phyloP scores from a whole-genome alignment of 2,797 vertebrate genomes.

The Mallotus villosus region DNA sequence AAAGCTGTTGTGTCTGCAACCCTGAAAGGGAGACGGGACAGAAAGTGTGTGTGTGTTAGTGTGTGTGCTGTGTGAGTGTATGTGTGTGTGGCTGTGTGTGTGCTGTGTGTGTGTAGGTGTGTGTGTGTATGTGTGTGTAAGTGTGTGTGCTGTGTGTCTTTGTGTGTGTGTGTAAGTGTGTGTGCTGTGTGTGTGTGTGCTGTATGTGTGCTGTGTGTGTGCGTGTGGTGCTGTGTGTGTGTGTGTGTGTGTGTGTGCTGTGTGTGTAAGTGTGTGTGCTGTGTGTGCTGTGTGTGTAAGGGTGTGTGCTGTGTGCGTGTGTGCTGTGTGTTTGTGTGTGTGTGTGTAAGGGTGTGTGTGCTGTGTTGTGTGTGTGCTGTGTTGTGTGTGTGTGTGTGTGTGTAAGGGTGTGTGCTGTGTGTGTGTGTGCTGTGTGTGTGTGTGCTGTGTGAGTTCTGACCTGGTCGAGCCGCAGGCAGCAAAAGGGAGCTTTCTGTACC shows the following conservation, averaged over 20 bases:
- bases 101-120: slow-evolving; percentile 28
- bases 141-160: not conserved
- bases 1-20: slow-evolving; percentile 91
- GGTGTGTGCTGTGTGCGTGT: too few species aligned
- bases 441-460: slow-evolving; percentile 49
- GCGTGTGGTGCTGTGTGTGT: not conserved
- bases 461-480: slow-evolving; percentile 94
- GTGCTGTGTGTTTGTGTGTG: too few species aligned
- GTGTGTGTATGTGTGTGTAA: too few species aligned
- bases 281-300: slow-evolving; percentile 27
- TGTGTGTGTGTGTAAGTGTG: too few species aligned
- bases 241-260: slow-evolving; percentile 12
- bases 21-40: slow-evolving; percentile 67
- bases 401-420: not conserved
- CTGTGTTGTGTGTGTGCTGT: too few species aligned
- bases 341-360: slow-evolving; percentile 10
- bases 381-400: slow-evolving; percentile 29
- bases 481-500: slow-evolving; percentile 91
- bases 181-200: not conserved
- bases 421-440: not conserved
- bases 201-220: slow-evolving; percentile 24
- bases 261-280: too few species aligned
- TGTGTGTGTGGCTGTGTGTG: slow-evolving; percentile 29
- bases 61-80: slow-evolving; percentile 9
- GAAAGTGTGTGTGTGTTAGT: not conserved